Evolutionary conservation across 1,140 invertebrate genomes (phyloP), one percentile per base, ranked within the genome.

Genomic region (Phthorimaea operculella): DNA sequence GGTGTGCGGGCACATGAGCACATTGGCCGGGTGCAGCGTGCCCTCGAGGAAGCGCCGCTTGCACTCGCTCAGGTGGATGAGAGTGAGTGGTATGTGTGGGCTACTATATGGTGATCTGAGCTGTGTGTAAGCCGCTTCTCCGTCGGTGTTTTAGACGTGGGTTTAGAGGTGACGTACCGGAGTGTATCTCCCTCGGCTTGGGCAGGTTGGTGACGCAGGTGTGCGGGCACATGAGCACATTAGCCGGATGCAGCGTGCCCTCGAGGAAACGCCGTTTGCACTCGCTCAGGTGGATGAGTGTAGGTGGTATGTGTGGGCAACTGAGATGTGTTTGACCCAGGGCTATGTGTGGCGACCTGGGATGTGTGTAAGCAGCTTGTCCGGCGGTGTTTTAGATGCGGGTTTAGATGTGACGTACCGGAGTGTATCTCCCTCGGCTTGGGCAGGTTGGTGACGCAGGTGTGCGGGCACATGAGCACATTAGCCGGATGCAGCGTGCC

Each of bases 201-300:
- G 98, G 98, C 55, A 99, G 88, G 87, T 99, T 99, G n/a, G 97
- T 98, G 49, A 99, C 97, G 85, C 98, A 99, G n/a, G 97, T 99
- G 74, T 99, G 98, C 2, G 98, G 98, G 86, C 98, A 99, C 90
- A 99, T 97, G 3, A 99, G 87, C 11, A 99, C 96, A 82, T 99
- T 99, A 11, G 97, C 96, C 1, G 98, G 98, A 87, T 99, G 98
- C 14, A 99, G 86, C 3, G 94, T 94, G 12, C 98, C 98, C 71
- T 99, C 97, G 42, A 98, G 84, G 82, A 99, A 99, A 56, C 96
- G 90, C 66, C 97, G 89, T 73, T 98, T 96, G 16, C 96, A 98
- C 83, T 99, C 98, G 34, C 96, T 96, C 17, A 99, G 87, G 83
- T 99, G 98, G n/a, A n/a, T n/a, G n/a, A n/a, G n/a, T n/a, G n/a